These are phyloP conservation scores for Megaustenia siamemsis DNA, from an alignment of 2,888 invertebrate genomes.

Conservation along the genomic window DNA sequence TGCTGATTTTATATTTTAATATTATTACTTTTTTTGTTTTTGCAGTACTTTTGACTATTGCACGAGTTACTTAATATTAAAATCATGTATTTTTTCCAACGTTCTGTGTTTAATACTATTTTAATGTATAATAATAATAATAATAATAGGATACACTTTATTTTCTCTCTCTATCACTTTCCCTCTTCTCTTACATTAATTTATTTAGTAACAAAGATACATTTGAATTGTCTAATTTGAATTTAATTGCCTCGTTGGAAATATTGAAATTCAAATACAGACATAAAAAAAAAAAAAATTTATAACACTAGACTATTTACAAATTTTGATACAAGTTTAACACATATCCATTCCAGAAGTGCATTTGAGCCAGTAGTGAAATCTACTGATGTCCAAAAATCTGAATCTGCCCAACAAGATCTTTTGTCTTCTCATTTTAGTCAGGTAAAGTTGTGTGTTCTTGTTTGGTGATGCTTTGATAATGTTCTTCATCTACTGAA, in stretches of 20 bases:
- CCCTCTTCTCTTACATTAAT: no score
- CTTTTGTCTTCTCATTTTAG: constrained; percentile 34
- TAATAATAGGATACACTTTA: no score
- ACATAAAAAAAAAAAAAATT: no score
- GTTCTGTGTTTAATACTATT: not conserved
- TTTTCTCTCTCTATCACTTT: not conserved
- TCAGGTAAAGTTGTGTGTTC: constrained; percentile 25
- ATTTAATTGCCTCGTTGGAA: no score
- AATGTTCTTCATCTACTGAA: not conserved
- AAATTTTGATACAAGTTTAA: not conserved
- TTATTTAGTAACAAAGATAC: no score
- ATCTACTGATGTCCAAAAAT: constrained; percentile 24
- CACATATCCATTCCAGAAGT: constrained; percentile 49
- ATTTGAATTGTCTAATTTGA: no score
- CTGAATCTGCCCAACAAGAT: constrained; percentile 3
- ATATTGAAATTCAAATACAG: no score
- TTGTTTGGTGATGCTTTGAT: not conserved
- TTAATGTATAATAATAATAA: not conserved
- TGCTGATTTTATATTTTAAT: not conserved
- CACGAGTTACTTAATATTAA: not conserved
- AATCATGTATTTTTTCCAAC: not conserved
- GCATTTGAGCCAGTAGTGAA: constrained; percentile 56
- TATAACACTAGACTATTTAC: not conserved
- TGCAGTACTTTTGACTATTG: not conserved
- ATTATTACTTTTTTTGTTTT: not conserved